Base-by-base conservation (phyloP, 2,888 invertebrate species). In the Eupithecia subfuscata region DNA sequence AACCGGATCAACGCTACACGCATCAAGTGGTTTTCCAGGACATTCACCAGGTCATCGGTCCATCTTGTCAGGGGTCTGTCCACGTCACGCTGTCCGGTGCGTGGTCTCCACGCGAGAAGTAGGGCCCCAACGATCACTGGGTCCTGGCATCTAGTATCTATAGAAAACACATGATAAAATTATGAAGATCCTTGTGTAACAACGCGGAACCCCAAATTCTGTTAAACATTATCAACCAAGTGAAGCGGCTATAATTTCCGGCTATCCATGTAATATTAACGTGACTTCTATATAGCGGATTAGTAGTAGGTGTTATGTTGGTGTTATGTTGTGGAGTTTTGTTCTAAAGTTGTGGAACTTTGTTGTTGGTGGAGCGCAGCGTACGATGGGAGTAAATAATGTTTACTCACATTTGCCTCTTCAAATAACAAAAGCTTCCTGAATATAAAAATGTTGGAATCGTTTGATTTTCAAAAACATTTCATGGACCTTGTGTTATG, bases 331-430 rank as follows among this genome's bases (percentile, higher is more conserved):
- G 70, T 69, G 65, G 34, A 76, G 73, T 74, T 73, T 73, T 52
- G 76, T 76, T 74, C 22, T 74, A 74, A 76, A 74, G 56, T 74
- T 71, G 9, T 11, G n/a, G 63, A 76, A 71, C 56, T 74, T 69
- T 22, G 52, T 60, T 52, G 70, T 52, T 75, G 63, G 40, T 22
- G 64, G 64, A 64, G 22, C 22, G 34, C 68, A 43, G 43, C 68
- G 43, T 25, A 12, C 37, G 22, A 12, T 8, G n/a, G 37, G 22
- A 68, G 40, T 43, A 67, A 8, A 68, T 68, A 68, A 25, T 22
- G 43, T n/a, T 22, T 22, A n/a, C 22, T 43, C 14, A 67, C 12
- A n/a, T 45, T 43, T 68, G 68, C 34, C 6, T 64, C 34, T 9
- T n/a, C 34, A 64, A 34, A 64, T 34, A 64, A 63, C 63, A 7